phyloP scores from a whole-genome alignment of 2,888 invertebrate species.

The Caradrina kadenii region DNA sequence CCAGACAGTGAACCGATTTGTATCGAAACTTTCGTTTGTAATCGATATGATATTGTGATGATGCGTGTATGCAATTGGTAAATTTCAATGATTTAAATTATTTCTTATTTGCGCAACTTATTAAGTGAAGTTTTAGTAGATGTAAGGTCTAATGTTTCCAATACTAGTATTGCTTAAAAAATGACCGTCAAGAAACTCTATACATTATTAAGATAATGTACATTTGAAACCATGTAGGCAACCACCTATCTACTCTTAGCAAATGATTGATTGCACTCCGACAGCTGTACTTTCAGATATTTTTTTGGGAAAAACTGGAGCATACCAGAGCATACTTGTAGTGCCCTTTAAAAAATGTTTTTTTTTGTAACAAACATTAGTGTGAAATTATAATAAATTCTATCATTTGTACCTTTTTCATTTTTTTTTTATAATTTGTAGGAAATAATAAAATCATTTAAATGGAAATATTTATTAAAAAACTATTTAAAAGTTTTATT shows the following conservation, averaged over 20 bases:
- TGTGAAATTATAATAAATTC: too few relatives aligned
- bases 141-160: not conserved
- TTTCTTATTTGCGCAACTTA: not conserved
- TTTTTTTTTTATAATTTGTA: too few relatives aligned
- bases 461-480: too few relatives aligned
- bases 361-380: too few relatives aligned
- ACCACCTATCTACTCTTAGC: not conserved
- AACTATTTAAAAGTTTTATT: too few relatives aligned
- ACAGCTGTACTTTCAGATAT: too few relatives aligned
- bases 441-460: too few relatives aligned
- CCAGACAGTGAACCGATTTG: slow-evolving; percentile 44
- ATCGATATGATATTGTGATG: slow-evolving; percentile 9
- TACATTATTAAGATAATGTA: not conserved
- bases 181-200: not conserved
- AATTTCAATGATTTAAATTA: not conserved
- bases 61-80: not conserved
- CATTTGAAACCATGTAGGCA: not conserved
- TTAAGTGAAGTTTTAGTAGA: not conserved
- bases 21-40: slow-evolving; percentile 51
- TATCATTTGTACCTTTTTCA: too few relatives aligned
- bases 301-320: too few relatives aligned
- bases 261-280: not conserved
- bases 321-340: too few relatives aligned
- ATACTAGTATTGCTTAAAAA: not conserved
- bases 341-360: too few relatives aligned